These are phyloP conservation scores for Ellobium chinense DNA, from an alignment of 2,888 invertebrate species.

Conservation along the genomic window DNA sequence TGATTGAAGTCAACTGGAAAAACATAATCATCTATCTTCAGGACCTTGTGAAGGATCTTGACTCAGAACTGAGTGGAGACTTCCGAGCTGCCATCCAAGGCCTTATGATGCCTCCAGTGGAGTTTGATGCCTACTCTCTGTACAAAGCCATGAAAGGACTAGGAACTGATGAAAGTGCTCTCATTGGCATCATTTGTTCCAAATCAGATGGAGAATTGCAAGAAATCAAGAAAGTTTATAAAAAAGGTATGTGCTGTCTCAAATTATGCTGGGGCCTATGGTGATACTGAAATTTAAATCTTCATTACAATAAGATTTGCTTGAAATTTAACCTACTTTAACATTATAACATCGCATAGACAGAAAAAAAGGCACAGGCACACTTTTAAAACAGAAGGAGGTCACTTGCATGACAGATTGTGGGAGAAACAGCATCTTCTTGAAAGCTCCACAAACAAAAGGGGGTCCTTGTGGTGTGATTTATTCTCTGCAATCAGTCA, in stretches of 20 bases:
- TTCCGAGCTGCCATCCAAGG: conserved; percentile 70
- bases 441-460: too few species aligned
- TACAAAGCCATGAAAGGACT: conserved; percentile 68
- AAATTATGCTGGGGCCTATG: not conserved
- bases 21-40: conserved; percentile 51
- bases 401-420: too few species aligned
- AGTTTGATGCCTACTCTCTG: conserved; percentile 69
- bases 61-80: conserved; percentile 70
- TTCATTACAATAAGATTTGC: not conserved
- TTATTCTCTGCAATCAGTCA: too few species aligned
- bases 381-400: too few species aligned
- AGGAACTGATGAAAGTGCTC: conserved; percentile 67
- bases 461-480: too few species aligned
- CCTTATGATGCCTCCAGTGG: conserved; percentile 68
- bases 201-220: conserved; percentile 27
- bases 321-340: too few species aligned
- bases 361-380: too few species aligned
- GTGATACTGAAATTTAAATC: not conserved
- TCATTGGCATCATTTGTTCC: conserved; percentile 56
- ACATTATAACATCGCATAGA: too few species aligned
- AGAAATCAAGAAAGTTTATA: conserved; percentile 33
- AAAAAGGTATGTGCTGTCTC: too few species aligned
- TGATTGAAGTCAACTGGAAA: too few species aligned
- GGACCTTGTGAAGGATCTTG: conserved; percentile 67
- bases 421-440: too few species aligned